Evolutionary conservation across 2,888 invertebrate genomes (phyloP), one percentile per base, ranked within the genome.

Genomic region (Phytoseiulus persimilis): DNA sequence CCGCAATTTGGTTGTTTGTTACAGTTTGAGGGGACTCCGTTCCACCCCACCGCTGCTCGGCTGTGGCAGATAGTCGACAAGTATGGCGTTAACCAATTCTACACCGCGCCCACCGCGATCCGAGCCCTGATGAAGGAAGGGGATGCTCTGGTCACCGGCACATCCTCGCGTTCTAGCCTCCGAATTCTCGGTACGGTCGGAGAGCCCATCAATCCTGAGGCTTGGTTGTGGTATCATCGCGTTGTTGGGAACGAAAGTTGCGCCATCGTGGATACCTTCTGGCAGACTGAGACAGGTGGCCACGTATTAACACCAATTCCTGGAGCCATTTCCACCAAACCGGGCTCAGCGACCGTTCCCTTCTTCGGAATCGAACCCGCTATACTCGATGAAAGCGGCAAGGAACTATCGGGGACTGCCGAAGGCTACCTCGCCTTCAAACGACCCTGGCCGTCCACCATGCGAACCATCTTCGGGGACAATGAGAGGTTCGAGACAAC

Each of bases 201-300:
- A 0, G 99, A 99, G 93, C 99, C 99, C 0, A 99, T 99, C 91
- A 99, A 99, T 93, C 96, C 98, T 0, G 98, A 98, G 93, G 98
- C 98, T 0, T 99, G 98, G 98, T 93, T 96, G 89, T 99, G 98
- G 98, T 98, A 98, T 93, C 95, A 97, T 93, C 91, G 92, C 90
- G 92, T 93, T 91, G 92, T 92, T 11, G 93, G 94, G 28, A 92
- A 94, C 89, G 91, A 92, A 31, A 92, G 92, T 14, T 94, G 94
- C 93, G 96, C 98, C 90, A 96, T 99, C 92, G 97, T 96, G 0
- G 99, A 99, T 93, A 99, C 99, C 0, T 99, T 98, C 93, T 99
- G 99, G 99, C 99, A 99, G 94, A 99, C 99, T 0, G 99, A 99
- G 94, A 99, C 99, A 6, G 99, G 99, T 14, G 99, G 99, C 0